Conservation (phyloP, 2,888 invertebrate genomes). For the Julus scanicus region DNA sequence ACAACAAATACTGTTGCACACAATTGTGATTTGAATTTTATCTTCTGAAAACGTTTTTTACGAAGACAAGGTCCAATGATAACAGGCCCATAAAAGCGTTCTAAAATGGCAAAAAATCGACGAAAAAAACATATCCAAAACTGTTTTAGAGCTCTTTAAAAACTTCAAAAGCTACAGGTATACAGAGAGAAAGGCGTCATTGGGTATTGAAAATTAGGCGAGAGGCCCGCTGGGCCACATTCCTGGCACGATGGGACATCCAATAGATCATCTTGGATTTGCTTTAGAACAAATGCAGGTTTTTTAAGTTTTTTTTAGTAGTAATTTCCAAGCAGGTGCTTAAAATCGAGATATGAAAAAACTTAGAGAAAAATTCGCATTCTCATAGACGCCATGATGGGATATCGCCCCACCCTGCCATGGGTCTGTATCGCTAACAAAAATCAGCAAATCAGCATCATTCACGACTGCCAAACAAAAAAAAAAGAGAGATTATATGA, state of each 20-base stretch:
- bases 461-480: neutral
- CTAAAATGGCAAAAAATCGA: neutral
- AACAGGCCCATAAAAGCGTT: too few relatives aligned
- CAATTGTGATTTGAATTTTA: too few relatives aligned
- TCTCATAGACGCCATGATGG: conserved; percentile 18
- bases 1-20: too few relatives aligned
- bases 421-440: conserved; percentile 3
- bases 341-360: neutral
- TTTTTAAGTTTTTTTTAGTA: neutral
- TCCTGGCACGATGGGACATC: neutral
- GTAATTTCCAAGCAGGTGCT: neutral
- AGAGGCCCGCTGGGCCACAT: conserved; percentile 25
- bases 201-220: conserved; percentile 44
- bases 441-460: conserved; percentile 47
- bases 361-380: neutral
- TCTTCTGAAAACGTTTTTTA: too few relatives aligned
- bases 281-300: neutral
- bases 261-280: conserved; percentile 20
- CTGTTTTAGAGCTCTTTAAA: neutral
- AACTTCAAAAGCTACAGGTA: neutral
- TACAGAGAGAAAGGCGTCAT: neutral
- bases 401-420: conserved; percentile 26
- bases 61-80: too few relatives aligned
- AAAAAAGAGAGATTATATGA: conserved; percentile 31
- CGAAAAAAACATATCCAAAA: neutral